A percentile compares a stretch with the other conserved stretches of the same genome.
These are phyloP conservation scores for Contarinia nasturtii DNA, from an alignment of 1,140 invertebrate genomes.

Conservation along the genomic window DNA sequence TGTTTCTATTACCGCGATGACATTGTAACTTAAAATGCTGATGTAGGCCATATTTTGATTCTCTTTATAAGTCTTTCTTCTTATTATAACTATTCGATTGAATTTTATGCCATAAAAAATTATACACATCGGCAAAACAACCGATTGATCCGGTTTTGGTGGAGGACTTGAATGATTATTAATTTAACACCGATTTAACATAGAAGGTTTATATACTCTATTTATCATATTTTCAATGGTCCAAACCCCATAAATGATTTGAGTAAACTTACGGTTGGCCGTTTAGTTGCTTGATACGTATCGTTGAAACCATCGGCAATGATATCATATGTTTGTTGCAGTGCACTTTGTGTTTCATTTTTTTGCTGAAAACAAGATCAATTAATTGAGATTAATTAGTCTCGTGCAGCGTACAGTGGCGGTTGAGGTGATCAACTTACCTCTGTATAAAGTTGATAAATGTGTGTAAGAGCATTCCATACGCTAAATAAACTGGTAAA, in stretches of 20 bases:
- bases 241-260: not conserved
- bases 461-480: no score
- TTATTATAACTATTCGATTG: not conserved
- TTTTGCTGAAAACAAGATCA: slow-evolving; percentile 14
- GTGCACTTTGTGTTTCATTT: slow-evolving; percentile 15
- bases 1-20: no score
- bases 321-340: slow-evolving; percentile 16
- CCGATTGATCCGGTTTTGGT: not conserved
- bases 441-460: no score
- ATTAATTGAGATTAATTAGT: no score
- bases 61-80: no score
- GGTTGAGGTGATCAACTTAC: no score
- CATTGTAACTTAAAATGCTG: no score
- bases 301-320: slow-evolving; percentile 20
- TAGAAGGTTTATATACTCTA: not conserved
- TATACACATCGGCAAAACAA: not conserved
- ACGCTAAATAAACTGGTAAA: no score
- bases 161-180: not conserved
- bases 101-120: not conserved
- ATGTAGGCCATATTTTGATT: no score
- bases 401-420: no score
- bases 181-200: not conserved
- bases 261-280: slow-evolving; percentile 7
- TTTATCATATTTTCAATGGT: not conserved
- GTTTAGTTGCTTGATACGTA: slow-evolving; percentile 8